Base-by-base conservation (phyloP, 2,113 vertebrate genomes). In the Festucalex cinctus region DNA sequence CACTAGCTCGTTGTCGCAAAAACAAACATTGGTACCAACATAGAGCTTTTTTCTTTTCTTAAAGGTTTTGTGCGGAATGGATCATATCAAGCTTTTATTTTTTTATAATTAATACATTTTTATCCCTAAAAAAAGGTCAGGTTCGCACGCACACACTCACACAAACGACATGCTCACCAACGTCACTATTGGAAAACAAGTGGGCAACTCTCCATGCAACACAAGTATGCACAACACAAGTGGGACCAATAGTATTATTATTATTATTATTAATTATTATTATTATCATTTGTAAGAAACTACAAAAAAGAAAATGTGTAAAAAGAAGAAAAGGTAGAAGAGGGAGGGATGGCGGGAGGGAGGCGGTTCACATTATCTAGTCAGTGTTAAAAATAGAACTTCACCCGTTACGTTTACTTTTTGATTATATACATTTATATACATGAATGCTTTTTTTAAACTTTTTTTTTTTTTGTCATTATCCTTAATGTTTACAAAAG, bases 371-470 rank as follows among this genome's bases (percentile, higher is more conserved):
- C 92, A 93, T 92, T 93, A 77, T 92, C 89, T 92, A 92, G 91
- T 92, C 91, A 92, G 90, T 92, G 92, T 93, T 93, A 92, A 93
- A 93, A 93, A 93, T 93, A 92, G 92, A 93, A 88, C 88, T 92
- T 88, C 90, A 92, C 90, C 90, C 84, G 86, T 92, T 89, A 92
- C 91, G 85, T 92, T 91, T 89, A 91, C 90, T 89, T 88, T 83
- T 78, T 83, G 84, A 87, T 83, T 92, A 92, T 93, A 85, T 93
- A 93, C 92, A 93, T 53, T 49, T 92, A 93, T 93, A 65, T 93
- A 93, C 92, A 92, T 73, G 66, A 71, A 73, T 84, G 83, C 66
- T 79, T 75, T 91, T 86, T 82, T 85, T 88, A 86, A 87, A 89
- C 86, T 83, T 70, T 62, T 39, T 5, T 41, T 16, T 43, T 26